Base-by-base conservation (phyloP, 2,797 vertebrate species). In the Rachycentron canadum region DNA sequence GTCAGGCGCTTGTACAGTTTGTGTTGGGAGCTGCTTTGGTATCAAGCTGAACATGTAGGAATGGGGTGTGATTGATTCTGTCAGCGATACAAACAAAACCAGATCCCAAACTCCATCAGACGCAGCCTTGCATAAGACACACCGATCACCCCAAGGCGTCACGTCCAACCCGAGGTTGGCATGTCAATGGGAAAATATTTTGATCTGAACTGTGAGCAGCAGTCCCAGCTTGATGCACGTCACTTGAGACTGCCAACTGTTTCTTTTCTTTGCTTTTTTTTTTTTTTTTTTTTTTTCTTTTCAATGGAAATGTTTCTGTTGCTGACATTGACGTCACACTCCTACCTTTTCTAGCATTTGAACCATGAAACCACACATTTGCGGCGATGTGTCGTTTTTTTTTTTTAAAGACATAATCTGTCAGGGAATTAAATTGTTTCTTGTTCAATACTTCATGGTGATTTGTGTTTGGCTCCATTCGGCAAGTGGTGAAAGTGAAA, bases 21-120 rank as follows among this genome's bases (percentile, higher is more conserved):
- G 25, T 66, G 58, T 69, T 25, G 17, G 13, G 63, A 73, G 56
- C 43, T 58, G 57, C 38, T 53, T 55, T 34, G 43, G 50, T 63
- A 57, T 76, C 12, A 41, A 53, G 57, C 56, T 1, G 59, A 52
- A 59, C 60, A 65, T 76, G 63, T 63, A 79, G 28, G 10, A 61
- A 40, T 17, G 21, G 49, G 38, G 28, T 2, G 41, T 77, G 66
- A 85, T 83, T 72, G 62, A 87, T 76, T 87, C 60, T 73, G 71
- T 83, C 74, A 40, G 53, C 66, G 52, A 83, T 60, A 49, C 83
- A 84, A 91, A 90, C 82, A 70, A 80, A 71, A 72, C 47, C 26
- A 23, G 41, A 53, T 71, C 85, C 71, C 63, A 68, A 76, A 89
- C 73, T 75, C 71, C 43, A 43, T 56, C 40, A 76, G 73, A 34